Percentiles rank a stretch among this genome's conserved stretches.
Conservation (phyloP, 2,797 vertebrate genomes). For the Australoheros facetus region DNA sequence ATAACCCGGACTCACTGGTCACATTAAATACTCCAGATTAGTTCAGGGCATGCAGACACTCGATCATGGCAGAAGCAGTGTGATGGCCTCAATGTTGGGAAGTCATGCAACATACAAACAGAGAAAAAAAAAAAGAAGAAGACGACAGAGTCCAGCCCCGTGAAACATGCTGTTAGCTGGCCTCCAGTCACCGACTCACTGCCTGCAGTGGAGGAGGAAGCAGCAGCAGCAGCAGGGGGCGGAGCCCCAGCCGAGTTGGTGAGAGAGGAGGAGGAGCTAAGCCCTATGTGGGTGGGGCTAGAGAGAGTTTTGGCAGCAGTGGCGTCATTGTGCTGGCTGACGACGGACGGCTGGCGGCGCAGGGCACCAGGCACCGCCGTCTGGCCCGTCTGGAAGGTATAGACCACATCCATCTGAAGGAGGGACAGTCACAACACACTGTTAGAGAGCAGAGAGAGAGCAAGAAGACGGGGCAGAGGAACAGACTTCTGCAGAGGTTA, state of each 20-base stretch:
- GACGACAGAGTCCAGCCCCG: constrained; percentile 44
- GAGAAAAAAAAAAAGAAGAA: constrained; percentile 12
- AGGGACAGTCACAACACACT: constrained; percentile 82
- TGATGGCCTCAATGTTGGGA: background rate
- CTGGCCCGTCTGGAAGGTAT: constrained; percentile 99
- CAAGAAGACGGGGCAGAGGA: constrained; percentile 6
- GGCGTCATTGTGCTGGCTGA: constrained; percentile 96
- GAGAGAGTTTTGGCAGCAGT: constrained; percentile 91
- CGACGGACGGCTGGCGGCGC: constrained; percentile 95
- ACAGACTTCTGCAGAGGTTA: constrained; percentile 31
- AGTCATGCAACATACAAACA: constrained; percentile 66
- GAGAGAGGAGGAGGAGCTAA: constrained; percentile 88
- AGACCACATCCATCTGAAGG: constrained; percentile 99
- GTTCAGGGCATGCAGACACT: constrained; percentile 51
- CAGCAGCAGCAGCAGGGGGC: constrained; percentile 82
- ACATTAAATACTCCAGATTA: background rate
- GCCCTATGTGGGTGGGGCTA: constrained; percentile 96
- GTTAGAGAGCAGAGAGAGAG: constrained; percentile 62
- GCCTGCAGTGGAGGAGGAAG: constrained; percentile 87
- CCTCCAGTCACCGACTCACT: constrained; percentile 88
- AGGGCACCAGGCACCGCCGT: constrained; percentile 92
- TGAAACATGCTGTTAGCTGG: constrained; percentile 61
- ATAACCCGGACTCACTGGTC: background rate
- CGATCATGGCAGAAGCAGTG: background rate
- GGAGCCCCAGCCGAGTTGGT: constrained; percentile 91